Evolutionary conservation across 2,797 vertebrate species (phyloP), one percentile per base, ranked within the genome.

Genomic region (Luscinia megarhynchos): DNA sequence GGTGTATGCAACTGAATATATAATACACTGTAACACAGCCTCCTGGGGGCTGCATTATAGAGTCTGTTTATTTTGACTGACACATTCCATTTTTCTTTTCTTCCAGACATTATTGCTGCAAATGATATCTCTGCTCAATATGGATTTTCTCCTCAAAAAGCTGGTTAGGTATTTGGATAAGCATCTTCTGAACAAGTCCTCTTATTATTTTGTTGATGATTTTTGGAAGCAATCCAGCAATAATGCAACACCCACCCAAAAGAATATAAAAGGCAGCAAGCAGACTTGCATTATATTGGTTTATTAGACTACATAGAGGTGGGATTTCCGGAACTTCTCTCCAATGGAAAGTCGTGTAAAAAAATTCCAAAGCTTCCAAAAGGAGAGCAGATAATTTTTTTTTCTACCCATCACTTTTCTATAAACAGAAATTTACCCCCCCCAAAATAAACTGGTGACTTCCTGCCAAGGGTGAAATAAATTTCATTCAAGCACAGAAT

Each of bases 121-220:
- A 97, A 97, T 73, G 83, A 61, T 96, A 89, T 87, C 62, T 91
- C 90, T 94, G 58, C 85, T 96, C 67, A 89, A 20, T 86, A 89
- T 90, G 82, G 87, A 97, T 90, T 96, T 94, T 69, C 94, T 96
- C 88, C 73, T 95, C 93, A 75, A 95, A 97, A 95, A 95, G 58
- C 36, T 87, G 73, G 88, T 94, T 78, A 93, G 87, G 58, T 97
- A 94, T 95, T 96, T 97, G 94, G 92, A 96, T 96, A 97, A 97
- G 93, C 73, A 94, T 91, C 92, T 95, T 95, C 66, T 84, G 93
- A 96, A 94, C 77, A 95, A 95, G 85, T 95, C 86, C 16, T 83
- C 94, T 94, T 94, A 34, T 93, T 81, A 95, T 89, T 54, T 62
- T 89, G 22, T 92, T 97, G 90, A 94, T 91, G 59, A 92, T 90